phyloP scores from a whole-genome alignment of 1,140 invertebrate genomes.

The Sitobion miscanthi region DNA sequence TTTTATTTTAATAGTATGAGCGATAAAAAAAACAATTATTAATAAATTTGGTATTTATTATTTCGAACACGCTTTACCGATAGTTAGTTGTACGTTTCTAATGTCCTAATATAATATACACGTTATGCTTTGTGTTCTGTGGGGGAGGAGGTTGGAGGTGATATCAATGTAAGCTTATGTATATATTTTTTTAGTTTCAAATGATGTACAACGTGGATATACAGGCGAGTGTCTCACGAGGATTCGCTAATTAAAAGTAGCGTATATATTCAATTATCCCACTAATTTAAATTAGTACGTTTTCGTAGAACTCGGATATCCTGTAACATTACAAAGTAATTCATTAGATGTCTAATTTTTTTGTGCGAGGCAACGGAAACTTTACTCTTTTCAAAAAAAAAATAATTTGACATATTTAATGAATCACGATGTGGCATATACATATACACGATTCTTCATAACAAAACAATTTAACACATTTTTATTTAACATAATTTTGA shows the following conservation, averaged over 20 bases:
- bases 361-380: background rate
- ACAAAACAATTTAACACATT: background rate
- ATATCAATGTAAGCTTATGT: background rate
- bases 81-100: no score
- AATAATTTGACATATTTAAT: constrained; percentile 11
- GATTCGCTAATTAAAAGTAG: background rate
- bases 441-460: background rate
- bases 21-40: background rate
- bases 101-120: no score
- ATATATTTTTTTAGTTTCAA: background rate
- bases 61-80: background rate
- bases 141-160: background rate
- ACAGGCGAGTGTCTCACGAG: background rate
- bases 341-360: constrained; percentile 12
- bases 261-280: background rate
- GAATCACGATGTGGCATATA: background rate
- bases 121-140: no score
- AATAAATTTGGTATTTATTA: background rate
- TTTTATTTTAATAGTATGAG: no score
- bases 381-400: background rate
- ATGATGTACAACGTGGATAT: background rate
- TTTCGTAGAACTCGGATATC: background rate
- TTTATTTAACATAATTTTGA: background rate
- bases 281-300: background rate
- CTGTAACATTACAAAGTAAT: constrained; percentile 17